Evolutionary conservation across 2,888 invertebrate genomes (phyloP).

Genomic region (Cerceris ruficornis): DNA sequence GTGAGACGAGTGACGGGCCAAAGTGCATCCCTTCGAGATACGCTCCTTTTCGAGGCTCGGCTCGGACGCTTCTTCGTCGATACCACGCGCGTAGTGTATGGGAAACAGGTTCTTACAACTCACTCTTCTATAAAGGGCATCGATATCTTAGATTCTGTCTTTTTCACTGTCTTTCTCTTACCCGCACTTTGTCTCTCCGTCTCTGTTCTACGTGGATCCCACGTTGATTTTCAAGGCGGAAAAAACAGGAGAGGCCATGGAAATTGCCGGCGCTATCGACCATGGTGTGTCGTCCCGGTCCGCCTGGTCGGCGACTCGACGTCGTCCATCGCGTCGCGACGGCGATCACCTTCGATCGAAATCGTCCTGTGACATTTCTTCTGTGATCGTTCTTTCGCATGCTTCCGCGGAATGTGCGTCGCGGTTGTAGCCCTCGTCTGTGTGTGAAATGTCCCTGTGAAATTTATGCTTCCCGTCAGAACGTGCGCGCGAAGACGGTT

Average conservation of each 20-base stretch:
- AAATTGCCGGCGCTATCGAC: no score
- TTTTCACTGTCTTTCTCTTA: not conserved
- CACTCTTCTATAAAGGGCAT: constrained; percentile 23
- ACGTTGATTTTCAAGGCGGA: no score
- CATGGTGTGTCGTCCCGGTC: no score
- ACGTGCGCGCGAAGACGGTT: not conserved
- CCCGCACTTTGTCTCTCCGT: no score
- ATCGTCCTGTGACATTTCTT: no score
- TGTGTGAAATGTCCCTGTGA: not conserved
- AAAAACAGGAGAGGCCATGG: no score
- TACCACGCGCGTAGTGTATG: constrained; percentile 66
- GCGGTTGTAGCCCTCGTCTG: not conserved
- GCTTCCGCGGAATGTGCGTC: not conserved
- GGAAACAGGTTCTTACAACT: constrained; percentile 69
- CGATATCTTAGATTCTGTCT: not conserved
- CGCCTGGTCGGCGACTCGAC: no score
- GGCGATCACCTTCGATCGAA: no score
- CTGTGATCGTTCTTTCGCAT: no score
- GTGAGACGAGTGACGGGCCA: constrained; percentile 65
- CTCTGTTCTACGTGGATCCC: no score
- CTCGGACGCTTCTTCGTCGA: constrained; percentile 60
- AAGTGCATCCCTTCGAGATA: constrained; percentile 59
- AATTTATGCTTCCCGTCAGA: not conserved
- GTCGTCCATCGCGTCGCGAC: no score
- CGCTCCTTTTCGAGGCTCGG: constrained; percentile 62